These are phyloP conservation scores for Hippasteria phrygiana DNA, from an alignment of 53 echinoderm and acorn worm genomes.

Conservation along the genomic window DNA sequence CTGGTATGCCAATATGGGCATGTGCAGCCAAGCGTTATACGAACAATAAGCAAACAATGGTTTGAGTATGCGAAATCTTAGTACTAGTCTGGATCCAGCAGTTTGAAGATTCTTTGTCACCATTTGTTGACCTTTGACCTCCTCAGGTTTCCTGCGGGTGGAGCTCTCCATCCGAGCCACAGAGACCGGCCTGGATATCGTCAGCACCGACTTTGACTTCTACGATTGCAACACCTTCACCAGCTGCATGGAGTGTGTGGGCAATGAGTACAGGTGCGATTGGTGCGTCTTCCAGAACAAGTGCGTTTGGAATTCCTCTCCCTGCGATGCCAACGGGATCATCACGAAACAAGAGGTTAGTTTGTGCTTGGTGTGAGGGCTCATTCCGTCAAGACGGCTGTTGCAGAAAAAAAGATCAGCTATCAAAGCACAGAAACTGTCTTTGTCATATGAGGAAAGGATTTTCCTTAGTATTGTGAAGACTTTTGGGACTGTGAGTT, in stretches of 20 bases:
- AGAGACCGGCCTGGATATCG: constrained; percentile 67
- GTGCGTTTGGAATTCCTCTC: constrained; percentile 61
- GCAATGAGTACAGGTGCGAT: constrained; percentile 79
- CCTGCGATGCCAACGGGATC: constrained; percentile 61
- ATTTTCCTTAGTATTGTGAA: no score
- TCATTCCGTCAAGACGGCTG: no score
- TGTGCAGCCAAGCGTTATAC: no score
- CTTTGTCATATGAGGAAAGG: no score
- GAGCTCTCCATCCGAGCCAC: constrained; percentile 69
- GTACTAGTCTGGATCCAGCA: no score
- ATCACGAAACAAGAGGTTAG: constrained; percentile 44
- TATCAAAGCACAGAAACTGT: no score
- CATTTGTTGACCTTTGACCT: not conserved
- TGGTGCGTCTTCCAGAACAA: constrained; percentile 85
- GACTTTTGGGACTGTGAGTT: no score
- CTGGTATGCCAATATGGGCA: no score
- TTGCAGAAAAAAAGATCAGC: no score
- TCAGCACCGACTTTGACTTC: constrained; percentile 79
- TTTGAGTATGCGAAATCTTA: no score
- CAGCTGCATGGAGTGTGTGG: constrained; percentile 76
- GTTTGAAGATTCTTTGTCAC: not conserved
- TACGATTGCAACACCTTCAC: constrained; percentile 79
- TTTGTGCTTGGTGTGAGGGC: no score
- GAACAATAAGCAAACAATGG: no score
- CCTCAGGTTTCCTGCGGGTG: constrained; percentile 70